Percentiles rank a stretch among this genome's conserved stretches.
These are phyloP conservation scores for Platycnemis pennipes DNA, from an alignment of 2,888 invertebrate genomes.

Conservation along the genomic window DNA sequence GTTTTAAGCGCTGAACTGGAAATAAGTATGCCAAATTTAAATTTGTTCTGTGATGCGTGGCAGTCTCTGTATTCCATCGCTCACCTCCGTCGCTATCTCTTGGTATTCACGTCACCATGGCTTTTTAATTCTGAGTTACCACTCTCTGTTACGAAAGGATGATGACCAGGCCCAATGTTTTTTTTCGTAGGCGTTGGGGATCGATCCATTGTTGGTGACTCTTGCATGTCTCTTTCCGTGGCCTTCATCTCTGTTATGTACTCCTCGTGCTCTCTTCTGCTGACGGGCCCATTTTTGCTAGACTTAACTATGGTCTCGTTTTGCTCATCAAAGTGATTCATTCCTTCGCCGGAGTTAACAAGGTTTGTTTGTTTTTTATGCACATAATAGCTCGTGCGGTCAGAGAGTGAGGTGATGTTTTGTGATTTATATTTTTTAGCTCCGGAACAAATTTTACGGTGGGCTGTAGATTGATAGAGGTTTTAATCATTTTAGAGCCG, in stretches of 20 bases:
- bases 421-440: not conserved
- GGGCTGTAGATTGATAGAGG: not conserved
- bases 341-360: not conserved
- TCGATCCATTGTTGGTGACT: not conserved
- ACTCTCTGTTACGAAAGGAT: not conserved
- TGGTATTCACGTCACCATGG: not conserved
- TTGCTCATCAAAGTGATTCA: not conserved
- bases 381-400: not conserved
- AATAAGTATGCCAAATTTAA: too few species aligned
- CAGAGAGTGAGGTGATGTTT: not conserved
- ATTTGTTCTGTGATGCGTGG: too few species aligned
- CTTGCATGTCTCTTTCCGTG: not conserved
- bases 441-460: not conserved
- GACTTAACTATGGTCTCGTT: not conserved
- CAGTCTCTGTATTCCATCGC: too few species aligned
- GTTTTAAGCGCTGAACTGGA: too few species aligned
- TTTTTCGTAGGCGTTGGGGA: not conserved
- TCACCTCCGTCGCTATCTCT: too few species aligned
- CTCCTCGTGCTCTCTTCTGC: not conserved
- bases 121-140: not conserved
- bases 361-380: not conserved
- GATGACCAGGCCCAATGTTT: not conserved
- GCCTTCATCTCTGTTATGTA: not conserved
- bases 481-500: not conserved
- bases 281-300: conserved; percentile 13